These are phyloP conservation scores for Agrilus mali DNA, from an alignment of 2,888 invertebrate species.

Conservation along the genomic window DNA sequence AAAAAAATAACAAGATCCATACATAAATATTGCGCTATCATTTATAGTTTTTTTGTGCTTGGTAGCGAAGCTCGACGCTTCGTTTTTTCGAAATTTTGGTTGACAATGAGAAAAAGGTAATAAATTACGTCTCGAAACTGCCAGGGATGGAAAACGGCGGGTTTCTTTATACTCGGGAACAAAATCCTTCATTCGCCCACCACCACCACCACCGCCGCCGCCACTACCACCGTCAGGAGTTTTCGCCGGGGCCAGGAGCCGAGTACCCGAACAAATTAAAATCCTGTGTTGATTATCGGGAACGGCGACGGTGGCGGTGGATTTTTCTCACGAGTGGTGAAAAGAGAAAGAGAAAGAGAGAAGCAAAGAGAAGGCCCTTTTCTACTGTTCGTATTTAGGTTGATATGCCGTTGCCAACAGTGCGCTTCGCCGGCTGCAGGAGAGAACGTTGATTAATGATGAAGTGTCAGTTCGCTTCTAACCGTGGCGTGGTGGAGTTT, in stretches of 20 bases:
- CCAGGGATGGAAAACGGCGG: too few species aligned
- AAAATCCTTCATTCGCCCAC: neutral
- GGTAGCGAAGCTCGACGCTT: too few species aligned
- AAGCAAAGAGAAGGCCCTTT: constrained; percentile 17
- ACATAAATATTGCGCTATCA: too few species aligned
- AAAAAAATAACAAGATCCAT: too few species aligned
- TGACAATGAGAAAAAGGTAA: too few species aligned
- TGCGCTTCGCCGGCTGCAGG: constrained; percentile 28
- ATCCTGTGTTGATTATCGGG: constrained; percentile 30
- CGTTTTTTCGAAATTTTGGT: too few species aligned
- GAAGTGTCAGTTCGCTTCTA: constrained; percentile 32
- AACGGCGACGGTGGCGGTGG: constrained; percentile 29
- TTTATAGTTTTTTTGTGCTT: too few species aligned
- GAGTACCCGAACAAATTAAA: constrained; percentile 28
- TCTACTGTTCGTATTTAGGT: constrained; percentile 28
- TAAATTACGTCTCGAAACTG: too few species aligned
- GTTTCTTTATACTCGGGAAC: too few species aligned
- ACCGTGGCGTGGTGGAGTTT: constrained; percentile 35
- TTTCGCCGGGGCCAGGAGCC: neutral
- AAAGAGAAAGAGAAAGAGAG: constrained; percentile 12
- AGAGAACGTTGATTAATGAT: constrained; percentile 35
- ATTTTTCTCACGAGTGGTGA: constrained; percentile 26
- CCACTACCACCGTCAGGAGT: neutral
- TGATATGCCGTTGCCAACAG: constrained; percentile 30
- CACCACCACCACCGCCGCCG: neutral